These are phyloP conservation scores for Intellagama lesueurii DNA, from an alignment of 2,797 vertebrate genomes.

Conservation along the genomic window DNA sequence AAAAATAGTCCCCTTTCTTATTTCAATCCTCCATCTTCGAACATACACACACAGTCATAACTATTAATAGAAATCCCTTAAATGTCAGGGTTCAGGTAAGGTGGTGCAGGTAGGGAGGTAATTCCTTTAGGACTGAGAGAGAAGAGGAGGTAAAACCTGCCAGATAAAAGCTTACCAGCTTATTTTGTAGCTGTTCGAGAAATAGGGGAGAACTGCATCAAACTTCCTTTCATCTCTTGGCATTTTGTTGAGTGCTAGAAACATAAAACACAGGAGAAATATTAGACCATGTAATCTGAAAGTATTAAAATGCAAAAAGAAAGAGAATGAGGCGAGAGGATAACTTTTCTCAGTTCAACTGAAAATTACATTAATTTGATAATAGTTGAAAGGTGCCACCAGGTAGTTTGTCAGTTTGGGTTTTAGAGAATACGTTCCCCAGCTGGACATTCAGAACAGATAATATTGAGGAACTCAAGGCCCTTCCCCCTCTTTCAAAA, in stretches of 20 bases:
- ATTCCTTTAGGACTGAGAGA: background rate
- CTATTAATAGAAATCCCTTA: background rate
- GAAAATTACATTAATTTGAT: slow-evolving; percentile 33
- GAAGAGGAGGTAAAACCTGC: background rate
- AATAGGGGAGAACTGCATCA: background rate
- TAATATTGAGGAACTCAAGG: slow-evolving; percentile 31
- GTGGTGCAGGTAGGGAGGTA: background rate
- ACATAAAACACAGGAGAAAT: slow-evolving; percentile 32
- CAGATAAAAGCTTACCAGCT: background rate
- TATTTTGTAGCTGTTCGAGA: background rate
- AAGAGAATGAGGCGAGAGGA: background rate
- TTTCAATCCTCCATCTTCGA: background rate
- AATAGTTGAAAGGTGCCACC: slow-evolving; percentile 24
- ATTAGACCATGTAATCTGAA: slow-evolving; percentile 9
- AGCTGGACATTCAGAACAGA: slow-evolving; percentile 17
- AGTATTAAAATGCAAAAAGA: slow-evolving; percentile 5
- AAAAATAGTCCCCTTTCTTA: background rate
- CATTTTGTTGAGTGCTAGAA: background rate
- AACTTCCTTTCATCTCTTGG: background rate
- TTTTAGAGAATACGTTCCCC: slow-evolving; percentile 46
- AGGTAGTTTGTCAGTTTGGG: slow-evolving; percentile 11
- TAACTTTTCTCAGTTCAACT: background rate
- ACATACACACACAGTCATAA: background rate
- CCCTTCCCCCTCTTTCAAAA: slow-evolving; percentile 35
- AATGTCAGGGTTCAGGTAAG: background rate